Base-by-base conservation (phyloP, 2,888 invertebrate genomes). In the Cosmia pyralina region DNA sequence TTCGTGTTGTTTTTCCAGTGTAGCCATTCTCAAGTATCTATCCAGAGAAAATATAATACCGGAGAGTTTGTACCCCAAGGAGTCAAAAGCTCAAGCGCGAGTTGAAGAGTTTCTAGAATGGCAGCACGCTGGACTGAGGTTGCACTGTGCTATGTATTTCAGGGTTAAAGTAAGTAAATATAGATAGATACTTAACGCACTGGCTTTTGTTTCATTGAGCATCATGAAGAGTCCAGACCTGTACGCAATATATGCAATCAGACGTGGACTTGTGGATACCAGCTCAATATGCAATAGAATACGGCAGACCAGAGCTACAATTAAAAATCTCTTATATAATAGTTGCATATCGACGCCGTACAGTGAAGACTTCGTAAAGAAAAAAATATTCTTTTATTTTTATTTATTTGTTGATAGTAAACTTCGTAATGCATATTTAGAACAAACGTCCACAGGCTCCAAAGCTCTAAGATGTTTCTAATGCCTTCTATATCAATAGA, bases 51-150 rank as follows among this genome's bases (percentile, higher is more conserved):
- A 94, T 75, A 87, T 96, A 5, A 92, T 97, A 55, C 94, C 95
- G 10, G 97, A 97, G 58, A 96, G 96, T 80, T 97, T 97, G 96
- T 98, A 97, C 88, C 98, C 98, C 0, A 94, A 92, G 72, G 97
- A 97, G 62, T 94, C 96, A 0, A 95, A 97, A 86, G 87, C 91
- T 60, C 97, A 96, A 90, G 98, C 98, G 0, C 93, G 95, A 79
- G 97, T 98, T 7, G 98, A 98, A 81, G 98, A 98, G 90, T 98
- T 97, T 89, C 93, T 98, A 77, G 97, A 97, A 89, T 98, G 98
- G 98, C 98, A 98, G 79, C 98, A 98, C 87, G 87, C 96, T 48
- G 98, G 97, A 67, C 94, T 97, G 2, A 93, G 98, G 83, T 85
- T 97, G 7, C 95, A 96, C 82, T 97, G 97, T 84, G 95, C 97